These are phyloP conservation scores for Hybos culiciformis DNA, from an alignment of 2,888 invertebrate species.

Conservation along the genomic window DNA sequence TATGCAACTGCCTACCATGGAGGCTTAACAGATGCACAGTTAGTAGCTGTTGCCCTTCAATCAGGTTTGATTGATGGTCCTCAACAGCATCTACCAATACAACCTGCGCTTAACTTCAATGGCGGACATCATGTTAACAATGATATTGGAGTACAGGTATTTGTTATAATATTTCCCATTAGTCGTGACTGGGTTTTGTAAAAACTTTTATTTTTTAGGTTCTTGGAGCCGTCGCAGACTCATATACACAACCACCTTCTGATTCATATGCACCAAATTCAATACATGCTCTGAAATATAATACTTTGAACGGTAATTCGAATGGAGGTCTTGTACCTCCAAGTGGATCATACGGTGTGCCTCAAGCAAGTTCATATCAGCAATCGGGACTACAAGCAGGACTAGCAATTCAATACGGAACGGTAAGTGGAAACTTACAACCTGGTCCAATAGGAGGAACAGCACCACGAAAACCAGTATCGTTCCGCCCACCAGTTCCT, in stretches of 20 bases:
- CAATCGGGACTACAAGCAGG: constrained; percentile 13
- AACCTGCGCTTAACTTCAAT: not conserved
- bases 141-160: too few relatives aligned
- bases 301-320: constrained; percentile 15
- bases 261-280: constrained; percentile 36
- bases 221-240: constrained; percentile 31
- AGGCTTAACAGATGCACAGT: constrained; percentile 28
- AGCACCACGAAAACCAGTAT: constrained; percentile 43
- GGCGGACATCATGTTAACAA: too few relatives aligned
- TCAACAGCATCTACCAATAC: not conserved
- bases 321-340: constrained; percentile 36
- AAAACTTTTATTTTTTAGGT: constrained; percentile 17
- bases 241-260: constrained; percentile 33
- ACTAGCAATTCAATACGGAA: constrained; percentile 25
- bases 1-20: constrained; percentile 10
- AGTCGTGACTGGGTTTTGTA: constrained; percentile 18
- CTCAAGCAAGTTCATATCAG: constrained; percentile 39
- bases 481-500: constrained; percentile 62
- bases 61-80: constrained; percentile 17
- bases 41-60: constrained; percentile 31
- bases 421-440: constrained; percentile 24
- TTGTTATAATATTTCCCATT: too few relatives aligned
- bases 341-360: constrained; percentile 47
- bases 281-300: constrained; percentile 22
- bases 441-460: constrained; percentile 21